Evolutionary conservation across 2,797 vertebrate genomes (phyloP).

Genomic region (Sardinella longiceps): DNA sequence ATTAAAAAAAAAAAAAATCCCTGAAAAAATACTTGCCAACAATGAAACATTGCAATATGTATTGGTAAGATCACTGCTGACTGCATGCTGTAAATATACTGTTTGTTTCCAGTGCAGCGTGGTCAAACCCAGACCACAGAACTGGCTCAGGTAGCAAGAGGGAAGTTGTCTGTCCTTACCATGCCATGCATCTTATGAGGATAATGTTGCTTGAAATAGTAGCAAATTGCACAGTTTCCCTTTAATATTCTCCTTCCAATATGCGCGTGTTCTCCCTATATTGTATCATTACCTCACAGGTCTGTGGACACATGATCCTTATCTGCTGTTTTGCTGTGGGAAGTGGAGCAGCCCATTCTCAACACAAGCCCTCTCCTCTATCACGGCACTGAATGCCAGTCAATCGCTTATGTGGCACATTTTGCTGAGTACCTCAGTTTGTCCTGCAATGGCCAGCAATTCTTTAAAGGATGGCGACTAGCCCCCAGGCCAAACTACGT

Average conservation of each 20-base stretch:
- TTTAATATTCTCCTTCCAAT: neutral
- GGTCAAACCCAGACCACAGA: neutral
- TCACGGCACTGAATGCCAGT: neutral
- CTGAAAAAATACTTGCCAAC: too few species aligned
- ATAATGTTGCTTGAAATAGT: neutral
- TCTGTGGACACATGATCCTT: too few species aligned
- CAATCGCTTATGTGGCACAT: neutral
- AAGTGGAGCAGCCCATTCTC: too few species aligned
- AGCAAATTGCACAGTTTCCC: neutral
- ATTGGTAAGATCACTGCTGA: too few species aligned
- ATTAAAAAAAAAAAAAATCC: too few species aligned
- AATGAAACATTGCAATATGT: too few species aligned
- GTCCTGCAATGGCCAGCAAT: neutral
- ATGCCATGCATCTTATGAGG: too few species aligned
- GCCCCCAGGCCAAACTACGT: neutral
- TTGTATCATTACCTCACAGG: neutral
- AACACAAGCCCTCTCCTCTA: neutral
- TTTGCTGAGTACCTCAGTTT: neutral
- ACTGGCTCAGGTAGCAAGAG: too few species aligned
- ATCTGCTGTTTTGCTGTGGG: neutral
- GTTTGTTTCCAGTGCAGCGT: neutral
- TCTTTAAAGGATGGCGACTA: neutral
- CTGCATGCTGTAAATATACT: too few species aligned
- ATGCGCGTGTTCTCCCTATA: neutral
- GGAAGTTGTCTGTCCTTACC: too few species aligned